A percentile compares a stretch with the other conserved stretches of the same genome.
phyloP scores from a whole-genome alignment of 2,113 vertebrate genomes.

The Arizona elegans region DNA sequence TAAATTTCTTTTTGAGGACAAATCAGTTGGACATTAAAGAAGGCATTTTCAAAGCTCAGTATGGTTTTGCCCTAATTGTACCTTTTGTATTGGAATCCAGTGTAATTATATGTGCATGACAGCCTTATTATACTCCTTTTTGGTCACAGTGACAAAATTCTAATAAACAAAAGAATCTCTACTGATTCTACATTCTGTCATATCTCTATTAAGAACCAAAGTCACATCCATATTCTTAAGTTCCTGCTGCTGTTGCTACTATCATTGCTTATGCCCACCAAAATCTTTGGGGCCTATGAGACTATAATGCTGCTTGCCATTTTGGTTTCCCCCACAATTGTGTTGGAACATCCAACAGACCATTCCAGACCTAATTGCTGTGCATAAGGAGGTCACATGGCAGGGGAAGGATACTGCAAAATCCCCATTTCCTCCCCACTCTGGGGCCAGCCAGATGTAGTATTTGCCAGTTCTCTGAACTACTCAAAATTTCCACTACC shows the following conservation, averaged over 20 bases:
- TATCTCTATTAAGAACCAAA: not conserved
- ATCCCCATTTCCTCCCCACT: no score
- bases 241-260: not conserved
- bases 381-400: not conserved
- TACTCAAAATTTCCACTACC: no score
- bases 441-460: no score
- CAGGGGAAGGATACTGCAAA: no score
- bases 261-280: not conserved
- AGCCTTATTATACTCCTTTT: not conserved
- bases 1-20: conserved; percentile 16
- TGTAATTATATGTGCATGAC: not conserved
- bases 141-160: not conserved
- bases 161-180: not conserved
- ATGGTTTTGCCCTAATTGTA: conserved; percentile 40
- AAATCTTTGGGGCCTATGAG: not conserved
- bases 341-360: not conserved
- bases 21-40: conserved; percentile 29
- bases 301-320: not conserved
- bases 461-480: no score
- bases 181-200: not conserved
- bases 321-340: not conserved
- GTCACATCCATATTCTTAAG: not conserved
- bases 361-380: not conserved
- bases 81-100: conserved; percentile 23
- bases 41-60: conserved; percentile 15